Base-by-base conservation (phyloP, 2,797 vertebrate genomes). In the Pelochelys cantorii region DNA sequence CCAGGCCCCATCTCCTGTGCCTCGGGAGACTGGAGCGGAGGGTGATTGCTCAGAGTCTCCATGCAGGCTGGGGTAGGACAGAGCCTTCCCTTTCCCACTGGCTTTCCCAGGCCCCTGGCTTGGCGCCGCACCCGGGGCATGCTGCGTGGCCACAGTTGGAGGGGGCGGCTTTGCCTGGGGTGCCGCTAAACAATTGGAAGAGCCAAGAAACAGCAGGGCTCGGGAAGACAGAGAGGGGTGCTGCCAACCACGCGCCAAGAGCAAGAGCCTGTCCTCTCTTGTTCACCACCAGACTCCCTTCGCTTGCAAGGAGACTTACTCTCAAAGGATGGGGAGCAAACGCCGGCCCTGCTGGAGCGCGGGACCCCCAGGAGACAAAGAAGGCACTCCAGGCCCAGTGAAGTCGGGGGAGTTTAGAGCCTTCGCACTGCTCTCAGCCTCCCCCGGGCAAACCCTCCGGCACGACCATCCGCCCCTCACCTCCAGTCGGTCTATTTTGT, bases 401-500 rank as follows among this genome's bases (percentile, higher is more conserved):
- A 71, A 71, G 65, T 11, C n/a, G 65, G 17, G 15, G 60, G 62
- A 37, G 65, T 71, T 42, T 18, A 29, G 5, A 56, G 77, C 65
- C 53, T 11, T 31, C 5, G 75, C 22, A 8, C 88, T 27, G 54
- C 89, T 85, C 93, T 90, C 74, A 34, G 80, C 87, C 74, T 93
- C 54, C 0, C 5, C 52, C 0, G 88, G 42, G 88, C 80, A 87
- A 96, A 96, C 94, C 92, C 93, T 91, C 95, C 95, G 0, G 60
- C 92, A 93, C 92, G 87, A 83, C 90, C 59, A 95, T 96, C 96
- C 96, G 96, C 95, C 93, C 87, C 96, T 94, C 88, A 80, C 96
- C 86, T 91, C 90, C 94, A 95, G 90, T 96, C 95, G 84, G 95
- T 96, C 96, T 93, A 94, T 97, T 97, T 96, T 96, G 96, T 93